phyloP scores from a whole-genome alignment of 2,113 vertebrate genomes.

The Rhinoderma darwinii region DNA sequence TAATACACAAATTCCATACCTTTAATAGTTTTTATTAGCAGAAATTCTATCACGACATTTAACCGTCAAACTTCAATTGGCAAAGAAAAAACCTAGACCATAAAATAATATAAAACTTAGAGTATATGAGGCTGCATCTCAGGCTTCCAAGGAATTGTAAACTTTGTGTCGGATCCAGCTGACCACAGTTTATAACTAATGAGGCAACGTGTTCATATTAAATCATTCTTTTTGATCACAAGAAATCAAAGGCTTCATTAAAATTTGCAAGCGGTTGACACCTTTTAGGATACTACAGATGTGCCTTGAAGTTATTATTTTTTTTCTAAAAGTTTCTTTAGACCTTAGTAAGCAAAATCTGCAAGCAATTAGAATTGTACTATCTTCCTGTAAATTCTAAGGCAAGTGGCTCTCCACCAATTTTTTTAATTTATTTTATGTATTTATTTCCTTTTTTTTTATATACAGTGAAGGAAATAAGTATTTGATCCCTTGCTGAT shows the following conservation, averaged over 20 bases:
- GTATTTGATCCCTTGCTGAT: too few relatives aligned
- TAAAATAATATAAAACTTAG: neutral
- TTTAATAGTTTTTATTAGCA: constrained; percentile 31
- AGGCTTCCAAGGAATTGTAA: too few relatives aligned
- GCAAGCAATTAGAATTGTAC: neutral
- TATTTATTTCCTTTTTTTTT: neutral
- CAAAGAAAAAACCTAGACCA: neutral
- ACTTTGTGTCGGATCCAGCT: neutral
- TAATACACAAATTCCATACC: constrained; percentile 47
- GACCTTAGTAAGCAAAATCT: neutral
- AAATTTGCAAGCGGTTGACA: neutral
- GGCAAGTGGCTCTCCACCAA: neutral
- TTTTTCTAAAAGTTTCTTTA: neutral
- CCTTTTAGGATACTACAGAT: neutral
- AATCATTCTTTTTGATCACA: constrained; percentile 21
- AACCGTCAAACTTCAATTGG: neutral
- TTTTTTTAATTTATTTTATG: too few relatives aligned
- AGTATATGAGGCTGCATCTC: neutral
- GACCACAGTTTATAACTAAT: neutral
- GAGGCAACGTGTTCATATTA: neutral
- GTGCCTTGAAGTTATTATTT: neutral
- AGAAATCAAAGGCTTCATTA: constrained; percentile 2
- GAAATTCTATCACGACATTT: constrained; percentile 13
- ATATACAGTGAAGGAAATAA: too few relatives aligned
- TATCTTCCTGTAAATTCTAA: neutral